Evolutionary conservation across 2,888 invertebrate species (phyloP), one percentile per base, ranked within the genome.

Genomic region (Ennomos fuscantarius): DNA sequence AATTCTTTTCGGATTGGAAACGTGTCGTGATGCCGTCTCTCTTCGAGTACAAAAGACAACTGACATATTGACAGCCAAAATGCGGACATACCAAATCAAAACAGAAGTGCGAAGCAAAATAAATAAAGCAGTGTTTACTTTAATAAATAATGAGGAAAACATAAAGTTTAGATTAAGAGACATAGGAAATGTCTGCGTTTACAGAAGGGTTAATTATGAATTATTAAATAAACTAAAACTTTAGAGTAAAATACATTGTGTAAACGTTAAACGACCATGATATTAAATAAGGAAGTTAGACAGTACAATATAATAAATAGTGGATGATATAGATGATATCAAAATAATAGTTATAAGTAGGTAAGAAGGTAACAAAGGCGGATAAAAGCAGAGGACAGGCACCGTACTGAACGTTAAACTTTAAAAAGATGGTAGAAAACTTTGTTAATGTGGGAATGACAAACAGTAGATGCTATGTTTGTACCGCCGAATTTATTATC

Each of bases 51-150:
- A 67, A 66, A 66, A 68, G 24, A 66, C 63, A 65, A 60, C 56
- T 66, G 74, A 73, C 69, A 60, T 69, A 68, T 68, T 66, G 75
- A 74, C 73, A 71, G 60, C 54, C 64, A 56, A 68, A 70, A 68
- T 66, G 63, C 49, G 57, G 50, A 62, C 55, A 60, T 50, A 59
- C 64, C 61, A 36, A 56, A 35, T 13, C 51, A 42, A 43, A 65
- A 46, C 55, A 58, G 40, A 51, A 60, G 51, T 48, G 50, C 36
- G 32, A 32, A 52, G 42, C 48, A 56, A 56, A 60, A 59, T 54
- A 63, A 57, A 60, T 50, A 57, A 36, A 35, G 12, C 44, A 35
- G 31, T 51, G 50, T 59, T 56, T 52, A 48, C 37, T 55, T 44
- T 47, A 32, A 51, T 41, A 59, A 39, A 37, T 55, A 58, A 53